phyloP scores from a whole-genome alignment of 2,113 vertebrate genomes.

The Pontoporia blainvillei region DNA sequence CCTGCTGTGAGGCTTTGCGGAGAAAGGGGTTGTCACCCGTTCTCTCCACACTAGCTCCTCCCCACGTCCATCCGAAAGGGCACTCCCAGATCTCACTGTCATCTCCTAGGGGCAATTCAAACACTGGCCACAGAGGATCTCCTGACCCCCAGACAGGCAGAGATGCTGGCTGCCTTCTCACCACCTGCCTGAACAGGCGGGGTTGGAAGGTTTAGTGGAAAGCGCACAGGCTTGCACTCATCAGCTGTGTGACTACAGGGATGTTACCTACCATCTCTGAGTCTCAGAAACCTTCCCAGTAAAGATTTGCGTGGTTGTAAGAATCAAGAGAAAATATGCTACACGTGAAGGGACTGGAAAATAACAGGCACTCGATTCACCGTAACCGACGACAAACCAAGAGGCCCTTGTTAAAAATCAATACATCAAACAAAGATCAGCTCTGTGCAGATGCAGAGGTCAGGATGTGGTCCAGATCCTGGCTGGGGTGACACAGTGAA shows the following conservation, averaged over 20 bases:
- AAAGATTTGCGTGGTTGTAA: neutral
- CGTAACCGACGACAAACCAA: neutral
- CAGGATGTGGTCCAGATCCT: neutral
- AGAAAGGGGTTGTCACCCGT: neutral
- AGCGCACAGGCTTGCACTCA: neutral
- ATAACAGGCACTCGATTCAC: neutral
- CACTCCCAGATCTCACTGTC: no score
- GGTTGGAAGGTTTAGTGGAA: neutral
- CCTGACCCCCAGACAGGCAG: neutral
- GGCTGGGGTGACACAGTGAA: neutral
- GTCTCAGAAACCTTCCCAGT: neutral
- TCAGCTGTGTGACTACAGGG: neutral
- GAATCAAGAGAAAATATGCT: neutral
- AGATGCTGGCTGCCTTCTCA: neutral
- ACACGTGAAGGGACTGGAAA: neutral
- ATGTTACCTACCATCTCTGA: neutral
- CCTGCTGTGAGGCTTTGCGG: neutral
- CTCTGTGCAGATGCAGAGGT: neutral
- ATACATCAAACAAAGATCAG: neutral
- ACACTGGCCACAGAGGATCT: neutral
- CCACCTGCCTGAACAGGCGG: neutral
- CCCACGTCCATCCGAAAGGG: neutral
- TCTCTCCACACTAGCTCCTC: neutral
- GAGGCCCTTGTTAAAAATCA: neutral
- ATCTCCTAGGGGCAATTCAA: neutral